Conservation (phyloP, 2,797 vertebrate species). For the Podargus strigoides region DNA sequence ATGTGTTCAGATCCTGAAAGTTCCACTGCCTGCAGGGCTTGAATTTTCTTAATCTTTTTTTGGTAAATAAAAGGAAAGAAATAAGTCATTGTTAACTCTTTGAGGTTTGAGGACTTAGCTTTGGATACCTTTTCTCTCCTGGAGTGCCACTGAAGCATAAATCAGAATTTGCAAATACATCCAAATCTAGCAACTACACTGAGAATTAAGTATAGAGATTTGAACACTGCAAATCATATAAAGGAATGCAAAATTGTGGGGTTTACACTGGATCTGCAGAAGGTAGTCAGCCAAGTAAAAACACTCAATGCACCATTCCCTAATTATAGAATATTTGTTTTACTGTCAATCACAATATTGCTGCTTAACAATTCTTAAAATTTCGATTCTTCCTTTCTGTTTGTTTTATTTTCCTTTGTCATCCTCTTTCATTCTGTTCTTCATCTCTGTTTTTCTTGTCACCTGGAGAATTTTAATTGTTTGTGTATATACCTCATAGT, state of each 20-base stretch:
- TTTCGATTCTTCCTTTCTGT: not conserved
- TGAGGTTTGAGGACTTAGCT: not conserved
- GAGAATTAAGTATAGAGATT: not conserved
- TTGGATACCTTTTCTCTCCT: not conserved
- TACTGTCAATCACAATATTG: not conserved
- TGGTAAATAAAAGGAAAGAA: not conserved
- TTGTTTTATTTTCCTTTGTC: not conserved
- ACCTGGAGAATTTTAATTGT: not conserved
- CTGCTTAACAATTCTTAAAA: not conserved
- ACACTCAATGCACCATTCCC: not conserved
- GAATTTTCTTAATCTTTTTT: not conserved
- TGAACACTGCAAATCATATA: not conserved
- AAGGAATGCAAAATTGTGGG: not conserved
- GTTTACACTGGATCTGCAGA: not conserved
- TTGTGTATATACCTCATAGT: not conserved
- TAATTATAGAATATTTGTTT: not conserved
- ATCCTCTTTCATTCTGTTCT: not conserved
- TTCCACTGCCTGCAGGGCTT: not conserved
- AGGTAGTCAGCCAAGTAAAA: not conserved
- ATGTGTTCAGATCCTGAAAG: not conserved
- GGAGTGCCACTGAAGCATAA: not conserved
- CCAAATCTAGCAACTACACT: not conserved
- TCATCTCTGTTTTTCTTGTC: not conserved
- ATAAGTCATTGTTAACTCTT: not conserved
- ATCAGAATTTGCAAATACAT: not conserved